Base-by-base conservation (phyloP, 2,797 vertebrate genomes). In the Pseudotriccus pelzelni region DNA sequence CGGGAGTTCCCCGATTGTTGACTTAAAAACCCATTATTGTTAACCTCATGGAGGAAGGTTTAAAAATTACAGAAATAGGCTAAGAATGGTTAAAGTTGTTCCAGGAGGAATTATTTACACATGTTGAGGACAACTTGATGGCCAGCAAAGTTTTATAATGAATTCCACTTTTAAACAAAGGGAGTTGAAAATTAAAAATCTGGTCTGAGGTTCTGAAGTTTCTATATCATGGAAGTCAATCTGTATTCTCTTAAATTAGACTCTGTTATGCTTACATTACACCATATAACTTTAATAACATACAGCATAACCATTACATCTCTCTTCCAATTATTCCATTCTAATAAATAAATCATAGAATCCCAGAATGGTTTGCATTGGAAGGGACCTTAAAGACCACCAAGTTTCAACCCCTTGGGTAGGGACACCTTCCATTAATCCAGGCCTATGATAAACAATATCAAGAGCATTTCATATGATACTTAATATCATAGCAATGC, bases 1-100 rank as follows among this genome's bases (percentile, higher is more conserved):
- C 96, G 97, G 92, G 95, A 89, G 75, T 87, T 56, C 72, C 78
- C 79, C 44, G n/a, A 83, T 24, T 56, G 49, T 1, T 50, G 27
- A 63, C 64, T 77, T 44, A 15, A 39, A 30, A 28, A 56, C 34
- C 4, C 0, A 2, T 25, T 30, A 88, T 14, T 50, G 49, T 92
- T 88, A 87, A 84, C 62, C 84, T 84, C 91, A 59, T 21, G n/a
- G 37, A 93, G 44, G 62, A 79, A 81, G 30, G 83, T 56, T 37
- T 83, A 59, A 37, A n/a, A 60, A 39, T 41, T 49, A 50, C 2
- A 75, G 12, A 66, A 84, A 64, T 2, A n/a, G 27, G 30, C 25
- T 89, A 74, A 67, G 34, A 72, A 80, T 47, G 69, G 49, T 66
- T 72, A 25, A 75, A 80, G 75, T 53, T 64, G 8, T 70, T 95